Conservation (phyloP, 2,113 vertebrate species). For the Varanus komodoensis region DNA sequence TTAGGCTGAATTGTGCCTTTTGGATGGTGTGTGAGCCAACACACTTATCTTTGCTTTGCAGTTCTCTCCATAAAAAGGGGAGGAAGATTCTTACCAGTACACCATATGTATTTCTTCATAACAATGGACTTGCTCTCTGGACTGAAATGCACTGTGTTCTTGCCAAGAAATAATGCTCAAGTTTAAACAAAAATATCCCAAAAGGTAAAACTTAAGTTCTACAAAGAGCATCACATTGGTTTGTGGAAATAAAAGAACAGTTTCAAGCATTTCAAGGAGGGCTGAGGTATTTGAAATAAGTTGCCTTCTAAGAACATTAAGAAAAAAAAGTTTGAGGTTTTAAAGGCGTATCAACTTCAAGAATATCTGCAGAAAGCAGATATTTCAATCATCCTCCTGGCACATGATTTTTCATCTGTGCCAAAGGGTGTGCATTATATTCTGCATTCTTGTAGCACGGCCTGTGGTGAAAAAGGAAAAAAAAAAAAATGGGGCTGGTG, state of each 20-base stretch:
- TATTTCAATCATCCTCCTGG: neutral
- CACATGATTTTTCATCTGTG: neutral
- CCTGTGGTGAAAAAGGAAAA: neutral
- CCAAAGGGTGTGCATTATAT: neutral
- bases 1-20: conserved; percentile 16
- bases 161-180: neutral
- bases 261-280: neutral
- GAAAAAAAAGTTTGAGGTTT: neutral
- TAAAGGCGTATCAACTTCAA: neutral
- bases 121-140: neutral
- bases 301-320: neutral
- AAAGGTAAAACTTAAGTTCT: neutral
- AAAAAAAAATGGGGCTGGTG: neutral
- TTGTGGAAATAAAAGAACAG: neutral
- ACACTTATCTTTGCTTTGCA: conserved; percentile 8
- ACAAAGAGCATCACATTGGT: neutral
- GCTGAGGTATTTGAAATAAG: neutral
- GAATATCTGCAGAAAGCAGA: neutral
- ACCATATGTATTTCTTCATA: neutral
- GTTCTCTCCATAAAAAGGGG: neutral
- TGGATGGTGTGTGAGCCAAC: neutral
- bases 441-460: neutral
- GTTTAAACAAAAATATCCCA: neutral
- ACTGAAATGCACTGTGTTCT: neutral
- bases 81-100: neutral